Conservation (phyloP, 2,888 invertebrate species). For the Caenorhabditis japonica region DNA sequence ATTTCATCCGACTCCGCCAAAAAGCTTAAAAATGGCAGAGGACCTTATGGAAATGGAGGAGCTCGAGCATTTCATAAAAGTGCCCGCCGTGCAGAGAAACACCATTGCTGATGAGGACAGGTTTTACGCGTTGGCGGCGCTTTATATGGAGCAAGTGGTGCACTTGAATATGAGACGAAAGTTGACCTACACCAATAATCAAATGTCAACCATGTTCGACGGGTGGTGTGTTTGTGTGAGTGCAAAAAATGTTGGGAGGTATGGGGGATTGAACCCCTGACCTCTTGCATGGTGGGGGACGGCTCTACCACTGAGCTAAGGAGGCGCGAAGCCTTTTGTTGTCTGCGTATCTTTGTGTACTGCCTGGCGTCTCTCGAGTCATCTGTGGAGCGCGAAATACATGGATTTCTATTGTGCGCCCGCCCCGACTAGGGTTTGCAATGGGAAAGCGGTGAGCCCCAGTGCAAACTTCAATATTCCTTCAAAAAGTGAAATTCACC, state of each 20-base stretch:
- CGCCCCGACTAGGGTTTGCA: no score
- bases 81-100: no score
- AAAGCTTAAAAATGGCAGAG: neutral
- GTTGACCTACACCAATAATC: slow-evolving; percentile 36
- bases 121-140: slow-evolving; percentile 6
- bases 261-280: slow-evolving; percentile 74
- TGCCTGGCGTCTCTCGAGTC: no score
- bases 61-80: slow-evolving; percentile 30
- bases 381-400: no score
- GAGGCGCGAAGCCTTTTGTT: no score
- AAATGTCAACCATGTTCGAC: slow-evolving; percentile 32
- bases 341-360: no score
- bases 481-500: no score
- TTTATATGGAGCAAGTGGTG: slow-evolving; percentile 36
- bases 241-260: slow-evolving; percentile 62
- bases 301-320: slow-evolving; percentile 75
- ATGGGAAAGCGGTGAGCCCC: no score
- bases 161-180: slow-evolving; percentile 38
- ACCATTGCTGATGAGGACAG: slow-evolving; percentile 24
- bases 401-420: no score
- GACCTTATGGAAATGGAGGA: slow-evolving; percentile 37
- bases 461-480: no score
- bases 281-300: slow-evolving; percentile 75
- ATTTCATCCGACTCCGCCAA: neutral
- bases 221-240: slow-evolving; percentile 42